phyloP scores from a whole-genome alignment of 2,888 invertebrate species.

The Dermolepida albohirtum region DNA sequence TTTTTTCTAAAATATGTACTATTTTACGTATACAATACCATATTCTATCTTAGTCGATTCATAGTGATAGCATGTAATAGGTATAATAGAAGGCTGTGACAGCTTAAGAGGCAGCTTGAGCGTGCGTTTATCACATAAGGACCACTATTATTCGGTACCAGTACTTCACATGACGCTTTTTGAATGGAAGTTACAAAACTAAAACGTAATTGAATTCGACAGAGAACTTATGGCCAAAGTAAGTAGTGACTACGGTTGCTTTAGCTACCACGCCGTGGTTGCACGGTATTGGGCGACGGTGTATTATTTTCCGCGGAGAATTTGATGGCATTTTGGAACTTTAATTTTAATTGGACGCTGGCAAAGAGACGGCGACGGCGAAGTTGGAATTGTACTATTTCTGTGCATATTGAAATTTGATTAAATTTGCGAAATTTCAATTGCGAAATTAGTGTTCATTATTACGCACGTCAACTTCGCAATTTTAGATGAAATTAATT shows the following conservation, averaged over 20 bases:
- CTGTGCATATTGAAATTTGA: constrained; percentile 25
- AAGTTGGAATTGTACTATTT: neutral
- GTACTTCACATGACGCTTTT: constrained; percentile 5
- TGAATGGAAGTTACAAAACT: constrained; percentile 14
- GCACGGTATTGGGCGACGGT: neutral
- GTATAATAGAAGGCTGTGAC: neutral
- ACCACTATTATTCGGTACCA: neutral
- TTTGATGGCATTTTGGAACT: neutral
- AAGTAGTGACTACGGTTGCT: neutral
- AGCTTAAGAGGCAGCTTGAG: constrained; percentile 3
- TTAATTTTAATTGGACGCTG: constrained; percentile 17
- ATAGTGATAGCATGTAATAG: neutral
- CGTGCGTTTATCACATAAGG: too few relatives aligned
- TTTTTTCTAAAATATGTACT: neutral
- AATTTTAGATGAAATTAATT: constrained; percentile 13
- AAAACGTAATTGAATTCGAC: constrained; percentile 18
- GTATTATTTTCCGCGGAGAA: constrained; percentile 12
- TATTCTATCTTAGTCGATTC: constrained; percentile 4
- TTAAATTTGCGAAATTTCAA: constrained; percentile 20
- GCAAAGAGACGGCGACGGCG: constrained; percentile 1
- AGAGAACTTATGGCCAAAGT: constrained; percentile 6
- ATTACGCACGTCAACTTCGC: constrained; percentile 6
- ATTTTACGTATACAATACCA: neutral
- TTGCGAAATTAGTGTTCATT: constrained; percentile 11
- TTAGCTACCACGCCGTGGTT: too few relatives aligned